Conservation (phyloP, 2,888 invertebrate species). For the Lycocerus yunnanus region DNA sequence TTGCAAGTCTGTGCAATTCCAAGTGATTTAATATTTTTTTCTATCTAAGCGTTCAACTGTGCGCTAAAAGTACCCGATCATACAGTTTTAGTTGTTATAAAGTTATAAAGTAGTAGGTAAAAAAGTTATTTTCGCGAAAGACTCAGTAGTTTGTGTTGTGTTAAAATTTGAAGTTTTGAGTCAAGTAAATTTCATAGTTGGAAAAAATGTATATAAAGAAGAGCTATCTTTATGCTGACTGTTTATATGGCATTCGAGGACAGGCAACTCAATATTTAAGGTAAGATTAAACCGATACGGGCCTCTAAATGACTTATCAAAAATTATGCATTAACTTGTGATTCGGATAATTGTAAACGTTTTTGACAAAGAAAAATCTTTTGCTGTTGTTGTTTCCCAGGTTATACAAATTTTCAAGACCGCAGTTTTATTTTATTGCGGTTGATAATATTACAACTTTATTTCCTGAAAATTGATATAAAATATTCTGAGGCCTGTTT, state of each 20-base stretch:
- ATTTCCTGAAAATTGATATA: not conserved
- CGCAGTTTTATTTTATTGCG: not conserved
- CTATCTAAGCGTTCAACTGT: slow-evolving; percentile 47
- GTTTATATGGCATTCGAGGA: slow-evolving; percentile 54
- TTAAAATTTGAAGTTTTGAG: slow-evolving; percentile 46
- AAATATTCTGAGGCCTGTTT: not conserved
- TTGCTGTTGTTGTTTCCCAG: slow-evolving; percentile 10
- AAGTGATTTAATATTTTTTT: slow-evolving; percentile 51
- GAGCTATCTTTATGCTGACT: slow-evolving; percentile 51
- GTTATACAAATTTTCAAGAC: not conserved
- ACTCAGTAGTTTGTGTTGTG: slow-evolving; percentile 56
- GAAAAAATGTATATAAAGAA: slow-evolving; percentile 49
- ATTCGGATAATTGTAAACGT: not conserved
- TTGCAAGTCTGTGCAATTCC: slow-evolving; percentile 49
- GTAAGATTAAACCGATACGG: slow-evolving; percentile 55
- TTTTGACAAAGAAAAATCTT: not conserved
- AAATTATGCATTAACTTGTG: slow-evolving; percentile 28
- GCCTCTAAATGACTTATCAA: slow-evolving; percentile 45
- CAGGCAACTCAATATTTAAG: slow-evolving; percentile 50
- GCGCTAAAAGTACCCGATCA: slow-evolving; percentile 48
- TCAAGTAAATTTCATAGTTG: slow-evolving; percentile 43
- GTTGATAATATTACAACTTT: not conserved
- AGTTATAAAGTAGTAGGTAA: slow-evolving; percentile 36
- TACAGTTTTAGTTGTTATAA: slow-evolving; percentile 44
- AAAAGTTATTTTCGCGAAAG: slow-evolving; percentile 50